A percentile compares a stretch with the other conserved stretches of the same genome.
phyloP scores from a whole-genome alignment of 2,113 vertebrate genomes.

The Chinchilla lanigera region DNA sequence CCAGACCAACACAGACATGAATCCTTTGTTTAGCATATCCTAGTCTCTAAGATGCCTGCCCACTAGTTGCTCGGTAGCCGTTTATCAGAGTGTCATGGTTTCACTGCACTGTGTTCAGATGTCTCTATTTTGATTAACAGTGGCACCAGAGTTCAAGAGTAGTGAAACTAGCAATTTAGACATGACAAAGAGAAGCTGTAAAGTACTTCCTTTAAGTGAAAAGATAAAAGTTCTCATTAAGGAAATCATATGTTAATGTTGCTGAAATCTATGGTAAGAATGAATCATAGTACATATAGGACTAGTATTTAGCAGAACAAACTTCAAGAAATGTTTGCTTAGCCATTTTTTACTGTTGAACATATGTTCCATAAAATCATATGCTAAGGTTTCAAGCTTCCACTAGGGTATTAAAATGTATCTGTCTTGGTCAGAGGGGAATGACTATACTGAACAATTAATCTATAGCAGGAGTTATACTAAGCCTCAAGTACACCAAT shows the following conservation, averaged over 20 bases:
- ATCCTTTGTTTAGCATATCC: not conserved
- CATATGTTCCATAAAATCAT: not conserved
- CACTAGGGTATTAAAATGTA: not conserved
- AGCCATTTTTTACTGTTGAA: too few species aligned
- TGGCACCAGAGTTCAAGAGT: not conserved
- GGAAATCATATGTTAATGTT: not conserved
- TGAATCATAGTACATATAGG: not conserved
- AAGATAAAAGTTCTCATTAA: not conserved
- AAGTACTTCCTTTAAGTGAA: not conserved
- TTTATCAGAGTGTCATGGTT: not conserved
- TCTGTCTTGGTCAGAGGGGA: not conserved
- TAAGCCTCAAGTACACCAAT: not conserved
- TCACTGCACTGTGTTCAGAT: not conserved
- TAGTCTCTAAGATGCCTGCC: too few species aligned
- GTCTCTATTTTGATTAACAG: not conserved
- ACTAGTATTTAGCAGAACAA: not conserved
- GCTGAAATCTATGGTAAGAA: not conserved
- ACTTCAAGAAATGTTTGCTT: too few species aligned
- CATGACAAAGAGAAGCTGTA: not conserved
- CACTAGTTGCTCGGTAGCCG: not conserved
- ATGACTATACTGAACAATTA: not conserved
- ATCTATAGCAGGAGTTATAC: not conserved
- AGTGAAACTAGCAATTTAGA: not conserved
- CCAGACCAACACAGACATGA: too few species aligned
- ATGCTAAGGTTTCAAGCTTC: not conserved